These are phyloP conservation scores for Mycetomoellerius zeteki DNA, from an alignment of 1,140 invertebrate species.

Conservation along the genomic window DNA sequence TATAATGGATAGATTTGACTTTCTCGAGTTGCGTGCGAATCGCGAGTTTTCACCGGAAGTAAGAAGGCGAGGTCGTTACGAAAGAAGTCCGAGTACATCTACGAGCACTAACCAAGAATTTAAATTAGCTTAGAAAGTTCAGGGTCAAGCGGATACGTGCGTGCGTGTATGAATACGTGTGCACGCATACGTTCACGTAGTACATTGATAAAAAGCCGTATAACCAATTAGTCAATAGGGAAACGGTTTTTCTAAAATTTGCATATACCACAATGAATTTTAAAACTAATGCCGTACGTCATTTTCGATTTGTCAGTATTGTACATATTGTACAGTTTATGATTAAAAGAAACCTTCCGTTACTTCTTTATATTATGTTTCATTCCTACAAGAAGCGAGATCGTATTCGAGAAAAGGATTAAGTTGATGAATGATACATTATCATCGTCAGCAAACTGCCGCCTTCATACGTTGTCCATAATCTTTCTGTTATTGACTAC, in stretches of 20 bases:
- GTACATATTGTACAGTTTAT: background rate
- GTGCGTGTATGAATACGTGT: background rate
- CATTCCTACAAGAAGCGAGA: background rate
- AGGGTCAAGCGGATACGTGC: slow-evolving; percentile 78
- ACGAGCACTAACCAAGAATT: slow-evolving; percentile 75
- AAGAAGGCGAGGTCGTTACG: slow-evolving; percentile 41
- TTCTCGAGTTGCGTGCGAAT: slow-evolving; percentile 25
- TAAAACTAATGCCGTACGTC: background rate
- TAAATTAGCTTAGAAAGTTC: slow-evolving; percentile 82
- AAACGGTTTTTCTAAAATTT: background rate
- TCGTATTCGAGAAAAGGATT: slow-evolving; percentile 13
- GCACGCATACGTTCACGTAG: background rate
- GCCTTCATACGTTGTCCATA: slow-evolving; percentile 53
- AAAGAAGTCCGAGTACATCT: slow-evolving; percentile 66
- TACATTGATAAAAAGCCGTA: background rate
- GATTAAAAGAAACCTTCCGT: background rate
- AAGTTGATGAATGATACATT: slow-evolving; percentile 61
- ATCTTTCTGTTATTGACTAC: slow-evolving; percentile 71
- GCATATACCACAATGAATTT: background rate
- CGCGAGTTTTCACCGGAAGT: slow-evolving; percentile 60
- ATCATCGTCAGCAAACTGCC: slow-evolving; percentile 68
- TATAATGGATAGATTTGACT: background rate
- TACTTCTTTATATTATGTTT: background rate
- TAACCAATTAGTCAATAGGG: background rate
- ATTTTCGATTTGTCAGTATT: background rate